phyloP scores from a whole-genome alignment of 1,140 invertebrate species.

The Laupala kohalensis region DNA sequence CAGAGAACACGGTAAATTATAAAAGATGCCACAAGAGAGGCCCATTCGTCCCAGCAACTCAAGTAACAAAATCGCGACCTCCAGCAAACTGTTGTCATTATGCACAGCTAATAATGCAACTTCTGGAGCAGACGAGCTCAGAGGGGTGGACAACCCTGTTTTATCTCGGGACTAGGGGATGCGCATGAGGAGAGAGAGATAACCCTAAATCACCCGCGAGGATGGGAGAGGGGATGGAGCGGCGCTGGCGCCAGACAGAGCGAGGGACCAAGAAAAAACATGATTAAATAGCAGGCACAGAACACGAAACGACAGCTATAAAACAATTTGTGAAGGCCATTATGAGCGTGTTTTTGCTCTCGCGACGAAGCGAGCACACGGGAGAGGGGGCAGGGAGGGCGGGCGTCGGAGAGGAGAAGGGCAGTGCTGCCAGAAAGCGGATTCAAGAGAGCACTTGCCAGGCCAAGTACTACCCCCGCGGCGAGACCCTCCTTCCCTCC shows the following conservation, averaged over 20 bases:
- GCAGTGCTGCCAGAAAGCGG: neutral
- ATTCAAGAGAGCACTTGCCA: neutral
- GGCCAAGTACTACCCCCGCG: no score
- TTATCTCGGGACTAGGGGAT: no score
- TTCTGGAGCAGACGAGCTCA: no score
- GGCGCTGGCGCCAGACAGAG: neutral
- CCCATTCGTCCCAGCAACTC: no score
- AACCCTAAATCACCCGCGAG: neutral
- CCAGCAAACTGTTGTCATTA: no score
- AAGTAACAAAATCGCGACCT: no score
- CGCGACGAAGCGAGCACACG: neutral
- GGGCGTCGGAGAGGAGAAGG: no score
- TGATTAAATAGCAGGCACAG: neutral
- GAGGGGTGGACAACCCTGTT: no score
- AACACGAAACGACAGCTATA: neutral
- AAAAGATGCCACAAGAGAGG: no score
- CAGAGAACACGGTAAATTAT: no score
- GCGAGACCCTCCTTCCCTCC: no score
- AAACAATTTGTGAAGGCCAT: neutral
- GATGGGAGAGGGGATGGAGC: neutral
- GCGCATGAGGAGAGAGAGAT: neutral
- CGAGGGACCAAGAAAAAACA: neutral
- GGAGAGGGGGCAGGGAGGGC: neutral
- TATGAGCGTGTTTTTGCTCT: neutral
- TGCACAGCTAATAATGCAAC: no score